A percentile compares a stretch with the other conserved stretches of the same genome.
Evolutionary conservation across 2,113 vertebrate genomes (phyloP).

Genomic region (Varanus salvator): DNA sequence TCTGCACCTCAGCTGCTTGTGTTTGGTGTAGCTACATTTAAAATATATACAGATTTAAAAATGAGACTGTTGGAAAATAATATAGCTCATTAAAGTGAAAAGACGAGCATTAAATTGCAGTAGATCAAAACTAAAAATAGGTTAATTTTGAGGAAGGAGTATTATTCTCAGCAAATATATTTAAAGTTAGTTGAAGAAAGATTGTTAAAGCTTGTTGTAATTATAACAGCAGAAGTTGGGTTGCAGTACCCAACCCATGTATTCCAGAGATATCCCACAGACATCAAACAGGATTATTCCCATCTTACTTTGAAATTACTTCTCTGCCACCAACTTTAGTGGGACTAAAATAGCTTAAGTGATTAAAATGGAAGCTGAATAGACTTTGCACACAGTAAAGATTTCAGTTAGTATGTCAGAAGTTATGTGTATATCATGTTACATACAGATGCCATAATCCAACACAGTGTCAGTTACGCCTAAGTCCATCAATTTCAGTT

Average conservation of each 20-base stretch:
- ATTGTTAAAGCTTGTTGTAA: neutral
- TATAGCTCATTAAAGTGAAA: neutral
- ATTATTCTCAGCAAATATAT: neutral
- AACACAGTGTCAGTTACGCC: neutral
- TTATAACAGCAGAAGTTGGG: neutral
- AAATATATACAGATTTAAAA: conserved; percentile 1
- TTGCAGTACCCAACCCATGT: neutral
- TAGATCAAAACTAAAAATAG: neutral
- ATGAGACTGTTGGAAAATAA: neutral
- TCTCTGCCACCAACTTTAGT: conserved; percentile 7
- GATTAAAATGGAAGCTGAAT: conserved; percentile 9
- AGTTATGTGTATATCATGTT: neutral
- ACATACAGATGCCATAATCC: neutral
- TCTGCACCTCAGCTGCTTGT: neutral
- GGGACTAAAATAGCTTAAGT: conserved; percentile 2
- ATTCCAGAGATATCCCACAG: neutral
- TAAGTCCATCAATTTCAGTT: neutral
- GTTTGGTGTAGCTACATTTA: neutral
- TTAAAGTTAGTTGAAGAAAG: neutral
- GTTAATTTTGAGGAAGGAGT: neutral
- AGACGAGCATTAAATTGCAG: neutral
- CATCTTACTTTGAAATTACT: conserved; percentile 3
- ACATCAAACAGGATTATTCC: neutral
- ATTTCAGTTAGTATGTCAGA: neutral
- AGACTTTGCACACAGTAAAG: neutral